Percentiles rank a stretch among this genome's conserved stretches.
phyloP scores from a whole-genome alignment of 2,797 vertebrate genomes.

The Pagetopsis macropterus region DNA sequence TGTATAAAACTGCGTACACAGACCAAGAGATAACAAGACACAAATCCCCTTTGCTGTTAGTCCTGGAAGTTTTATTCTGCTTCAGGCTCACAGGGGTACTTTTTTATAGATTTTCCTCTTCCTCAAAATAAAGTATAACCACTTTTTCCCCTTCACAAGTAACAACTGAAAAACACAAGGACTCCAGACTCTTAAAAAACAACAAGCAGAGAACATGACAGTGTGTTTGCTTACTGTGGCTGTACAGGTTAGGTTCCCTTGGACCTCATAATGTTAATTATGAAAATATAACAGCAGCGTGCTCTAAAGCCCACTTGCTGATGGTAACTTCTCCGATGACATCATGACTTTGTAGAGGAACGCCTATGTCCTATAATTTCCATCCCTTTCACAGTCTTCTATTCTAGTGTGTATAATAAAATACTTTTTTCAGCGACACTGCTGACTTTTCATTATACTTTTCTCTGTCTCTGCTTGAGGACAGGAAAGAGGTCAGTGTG shows the following conservation, averaged over 20 bases:
- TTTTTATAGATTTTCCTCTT: not conserved
- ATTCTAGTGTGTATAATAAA: conserved; percentile 33
- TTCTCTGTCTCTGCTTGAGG: conserved; percentile 55
- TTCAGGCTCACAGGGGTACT: not conserved
- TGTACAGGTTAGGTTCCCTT: conserved; percentile 7
- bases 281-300: conserved; percentile 15
- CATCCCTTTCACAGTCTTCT: conserved; percentile 8
- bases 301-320: conserved; percentile 6
- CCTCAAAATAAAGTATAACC: not conserved
- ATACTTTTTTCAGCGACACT: conserved; percentile 28
- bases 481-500: conserved; percentile 65
- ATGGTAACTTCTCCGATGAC: conserved; percentile 28
- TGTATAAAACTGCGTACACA: not conserved
- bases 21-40: not conserved
- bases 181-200: not conserved
- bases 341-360: conserved; percentile 33
- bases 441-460: conserved; percentile 57
- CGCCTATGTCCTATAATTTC: conserved; percentile 24
- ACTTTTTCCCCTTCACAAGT: not conserved
- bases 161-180: not conserved
- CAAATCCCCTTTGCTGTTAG: not conserved
- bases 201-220: not conserved
- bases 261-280: conserved; percentile 22
- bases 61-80: not conserved
- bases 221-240: not conserved